A percentile compares a stretch with the other conserved stretches of the same genome.
Evolutionary conservation across 2,888 invertebrate species (phyloP).

Genomic region (Melipona bicolor): DNA sequence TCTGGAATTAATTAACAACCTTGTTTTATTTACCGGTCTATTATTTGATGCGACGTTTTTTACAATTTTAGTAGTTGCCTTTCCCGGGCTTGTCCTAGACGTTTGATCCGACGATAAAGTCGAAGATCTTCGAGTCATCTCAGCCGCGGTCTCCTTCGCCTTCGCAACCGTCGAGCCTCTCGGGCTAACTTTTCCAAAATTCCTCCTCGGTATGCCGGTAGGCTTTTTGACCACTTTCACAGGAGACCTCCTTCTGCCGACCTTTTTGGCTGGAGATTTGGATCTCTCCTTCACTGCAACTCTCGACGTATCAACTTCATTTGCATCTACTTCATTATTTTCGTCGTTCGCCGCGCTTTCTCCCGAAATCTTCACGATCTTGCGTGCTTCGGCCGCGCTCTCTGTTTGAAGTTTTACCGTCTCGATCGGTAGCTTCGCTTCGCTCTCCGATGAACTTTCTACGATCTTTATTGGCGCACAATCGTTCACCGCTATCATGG

Average conservation of each 20-base stretch:
- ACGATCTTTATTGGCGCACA: constrained; percentile 67
- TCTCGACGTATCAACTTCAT: not conserved
- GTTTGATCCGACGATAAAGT: not conserved
- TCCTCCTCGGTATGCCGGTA: constrained; percentile 59
- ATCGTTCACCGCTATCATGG: constrained; percentile 75
- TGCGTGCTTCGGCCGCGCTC: not conserved
- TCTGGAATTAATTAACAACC: not conserved
- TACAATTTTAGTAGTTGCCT: constrained; percentile 2
- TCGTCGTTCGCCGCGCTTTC: constrained; percentile 7
- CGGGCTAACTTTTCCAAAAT: constrained; percentile 54
- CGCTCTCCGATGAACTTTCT: constrained; percentile 12
- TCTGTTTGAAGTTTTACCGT: not conserved
- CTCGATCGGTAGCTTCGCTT: not conserved
- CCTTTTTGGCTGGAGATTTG: constrained; percentile 78
- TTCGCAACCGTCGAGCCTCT: constrained; percentile 59
- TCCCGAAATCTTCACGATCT: not conserved
- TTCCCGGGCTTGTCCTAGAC: not conserved
- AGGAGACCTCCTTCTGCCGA: constrained; percentile 76
- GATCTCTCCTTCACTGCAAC: constrained; percentile 69
- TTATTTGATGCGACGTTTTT: not conserved
- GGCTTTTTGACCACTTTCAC: constrained; percentile 72
- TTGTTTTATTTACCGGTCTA: not conserved
- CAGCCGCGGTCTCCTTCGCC: constrained; percentile 60
- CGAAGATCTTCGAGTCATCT: constrained; percentile 54
- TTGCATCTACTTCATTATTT: constrained; percentile 16